Percentiles rank a stretch among this genome's conserved stretches.
phyloP scores from a whole-genome alignment of 2,888 invertebrate species.

The Eupsilia transversa region DNA sequence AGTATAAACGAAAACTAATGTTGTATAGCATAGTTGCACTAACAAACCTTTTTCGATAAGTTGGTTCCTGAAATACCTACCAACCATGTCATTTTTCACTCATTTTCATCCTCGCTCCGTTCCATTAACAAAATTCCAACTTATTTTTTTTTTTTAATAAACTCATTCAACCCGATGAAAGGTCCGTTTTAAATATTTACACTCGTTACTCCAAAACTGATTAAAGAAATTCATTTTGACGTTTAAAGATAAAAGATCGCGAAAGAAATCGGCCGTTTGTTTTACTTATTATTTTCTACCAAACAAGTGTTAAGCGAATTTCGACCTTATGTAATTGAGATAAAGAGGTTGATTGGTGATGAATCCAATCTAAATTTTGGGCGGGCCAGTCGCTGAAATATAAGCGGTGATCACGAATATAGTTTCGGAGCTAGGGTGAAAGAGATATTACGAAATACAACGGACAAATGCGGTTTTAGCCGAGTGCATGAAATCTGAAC shows the following conservation, averaged over 20 bases:
- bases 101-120: background rate
- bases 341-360: constrained; percentile 68
- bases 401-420: constrained; percentile 79
- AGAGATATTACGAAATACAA: background rate
- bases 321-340: constrained; percentile 62
- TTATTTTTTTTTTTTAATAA: too few species aligned
- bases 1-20: too few species aligned
- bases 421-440: constrained; percentile 67
- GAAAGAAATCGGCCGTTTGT: constrained; percentile 68
- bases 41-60: too few species aligned
- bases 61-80: too few species aligned
- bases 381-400: constrained; percentile 82
- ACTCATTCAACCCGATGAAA: constrained; percentile 32
- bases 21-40: too few species aligned
- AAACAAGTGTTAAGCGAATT: constrained; percentile 56
- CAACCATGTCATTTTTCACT: too few species aligned
- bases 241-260: constrained; percentile 69
- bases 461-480: background rate
- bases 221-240: constrained; percentile 71
- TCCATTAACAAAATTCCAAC: background rate
- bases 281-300: constrained; percentile 61
- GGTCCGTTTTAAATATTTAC: constrained; percentile 58
- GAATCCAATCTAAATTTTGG: constrained; percentile 83
- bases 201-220: constrained; percentile 55
- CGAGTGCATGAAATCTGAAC: background rate